phyloP scores from a whole-genome alignment of 1,140 invertebrate genomes.

The Scylla paramamosain region DNA sequence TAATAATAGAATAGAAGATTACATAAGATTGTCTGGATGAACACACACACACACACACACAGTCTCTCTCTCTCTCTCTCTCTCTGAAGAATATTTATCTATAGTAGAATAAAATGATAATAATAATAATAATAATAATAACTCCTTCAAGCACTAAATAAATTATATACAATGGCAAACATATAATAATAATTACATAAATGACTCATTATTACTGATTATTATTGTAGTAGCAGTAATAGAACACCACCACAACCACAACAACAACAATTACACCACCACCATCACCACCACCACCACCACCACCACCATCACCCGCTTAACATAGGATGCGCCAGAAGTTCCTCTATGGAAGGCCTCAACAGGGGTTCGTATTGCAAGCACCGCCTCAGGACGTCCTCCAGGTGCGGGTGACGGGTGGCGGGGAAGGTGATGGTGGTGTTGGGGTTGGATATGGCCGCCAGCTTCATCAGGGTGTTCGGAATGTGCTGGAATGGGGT shows the following conservation, averaged over 20 bases:
- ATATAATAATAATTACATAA: too few relatives aligned
- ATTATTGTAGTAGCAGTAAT: not conserved
- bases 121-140: too few relatives aligned
- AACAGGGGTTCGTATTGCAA: conserved; percentile 86
- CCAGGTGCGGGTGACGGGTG: conserved; percentile 80
- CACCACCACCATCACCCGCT: conserved; percentile 22
- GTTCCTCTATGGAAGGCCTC: conserved; percentile 86
- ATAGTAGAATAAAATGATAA: too few relatives aligned
- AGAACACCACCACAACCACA: not conserved
- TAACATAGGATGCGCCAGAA: conserved; percentile 86
- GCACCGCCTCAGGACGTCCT: conserved; percentile 86
- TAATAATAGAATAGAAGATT: too few relatives aligned
- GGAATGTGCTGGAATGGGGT: conserved; percentile 95
- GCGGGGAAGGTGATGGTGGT: conserved; percentile 88
- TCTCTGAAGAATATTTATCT: not conserved
- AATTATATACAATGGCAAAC: too few relatives aligned
- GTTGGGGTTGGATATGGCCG: conserved; percentile 89
- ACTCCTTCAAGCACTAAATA: too few relatives aligned
- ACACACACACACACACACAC: not conserved
- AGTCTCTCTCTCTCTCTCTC: too few relatives aligned
- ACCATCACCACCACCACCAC: not conserved
- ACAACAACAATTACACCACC: not conserved
- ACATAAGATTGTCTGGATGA: not conserved
- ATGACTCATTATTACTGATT: not conserved
- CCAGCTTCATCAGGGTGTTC: conserved; percentile 86